Evolutionary conservation across 23 tunicate species (phyloP), one percentile per base, ranked within the genome.

Genomic region (Diplosoma virens): DNA sequence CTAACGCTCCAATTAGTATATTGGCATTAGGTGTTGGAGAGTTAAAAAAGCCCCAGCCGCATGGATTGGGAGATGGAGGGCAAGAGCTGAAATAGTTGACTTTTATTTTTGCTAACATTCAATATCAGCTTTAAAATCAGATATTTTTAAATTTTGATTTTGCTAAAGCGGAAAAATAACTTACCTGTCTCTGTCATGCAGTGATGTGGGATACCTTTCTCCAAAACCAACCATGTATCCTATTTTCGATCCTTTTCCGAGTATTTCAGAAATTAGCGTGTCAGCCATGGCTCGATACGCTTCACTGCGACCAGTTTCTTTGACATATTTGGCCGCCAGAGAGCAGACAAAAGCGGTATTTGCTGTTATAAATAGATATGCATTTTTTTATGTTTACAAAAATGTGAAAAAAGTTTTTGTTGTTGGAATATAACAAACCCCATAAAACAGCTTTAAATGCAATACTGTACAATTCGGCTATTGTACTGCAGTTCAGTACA

Each of bases 131-230:
- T n/a, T n/a, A n/a, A n/a, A n/a, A 7, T 41, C 11, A 41, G 50
- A 9, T 41, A 41, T 41, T 41, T 41, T 14, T 41, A 41, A 7
- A 41, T 41, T 41, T 41, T 41, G 50, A 7, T 41, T 7, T 14
- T 7, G 50, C 50, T 41, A 14, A 41, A 41, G 50, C 50, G 14
- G 14, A 41, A 9, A 7, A 41, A 14, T 9, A 7, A 7, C 50
- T 26, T n/a, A 86, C 93, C 93, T 86, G 26, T 86, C 93, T 72
- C 93, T 71, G 80, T 86, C 85, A 35, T 86, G 84, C 23, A 74
- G 20, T 0, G 69, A 31, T 24, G 33, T 37, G 35, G 93, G 93
- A 59, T 50, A 78, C 48, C 64, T 41, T 4, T 70, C 30, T 41
- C 93, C 85, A 46, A 67, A 86, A 2, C 93, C 93, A 32, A 86